These are phyloP conservation scores for Choristoneura rosaceana DNA, from an alignment of 2,888 invertebrate genomes.

Conservation along the genomic window DNA sequence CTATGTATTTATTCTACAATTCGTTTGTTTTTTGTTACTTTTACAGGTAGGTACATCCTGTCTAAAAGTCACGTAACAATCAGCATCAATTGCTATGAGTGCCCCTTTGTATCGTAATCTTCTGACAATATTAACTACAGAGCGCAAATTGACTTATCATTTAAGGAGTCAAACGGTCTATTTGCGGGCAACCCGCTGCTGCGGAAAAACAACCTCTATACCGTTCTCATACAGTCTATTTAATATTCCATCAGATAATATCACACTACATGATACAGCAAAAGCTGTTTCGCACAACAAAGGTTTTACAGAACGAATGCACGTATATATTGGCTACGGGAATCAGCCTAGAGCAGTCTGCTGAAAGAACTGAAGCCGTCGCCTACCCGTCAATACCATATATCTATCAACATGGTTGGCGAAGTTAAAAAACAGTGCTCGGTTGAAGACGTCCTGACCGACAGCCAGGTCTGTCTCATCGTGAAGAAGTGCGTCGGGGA, in stretches of 20 bases:
- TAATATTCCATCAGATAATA: not conserved
- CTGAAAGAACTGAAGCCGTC: not conserved
- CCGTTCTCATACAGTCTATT: not conserved
- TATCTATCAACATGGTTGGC: conserved; percentile 16
- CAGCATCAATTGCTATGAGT: conserved; percentile 35
- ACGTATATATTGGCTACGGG: conserved; percentile 19
- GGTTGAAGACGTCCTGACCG: conserved; percentile 55
- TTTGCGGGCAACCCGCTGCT: not conserved
- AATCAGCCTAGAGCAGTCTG: conserved; percentile 14
- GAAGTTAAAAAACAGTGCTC: conserved; percentile 31
- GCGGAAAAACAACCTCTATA: conserved; percentile 19
- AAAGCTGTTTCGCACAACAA: conserved; percentile 18
- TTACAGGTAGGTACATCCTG: not conserved
- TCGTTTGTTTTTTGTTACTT: not conserved
- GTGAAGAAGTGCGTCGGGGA: conserved; percentile 49
- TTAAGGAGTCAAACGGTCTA: conserved; percentile 7
- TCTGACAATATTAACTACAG: conserved; percentile 26
- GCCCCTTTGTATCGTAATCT: conserved; percentile 24
- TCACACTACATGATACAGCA: conserved; percentile 17
- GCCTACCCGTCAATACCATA: not conserved
- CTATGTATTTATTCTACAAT: too few relatives aligned
- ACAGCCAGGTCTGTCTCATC: conserved; percentile 56
- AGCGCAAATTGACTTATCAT: conserved; percentile 7
- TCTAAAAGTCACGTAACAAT: not conserved
- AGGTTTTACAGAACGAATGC: not conserved